Conservation (phyloP, 2,113 vertebrate genomes). For the Micromys minutus region DNA sequence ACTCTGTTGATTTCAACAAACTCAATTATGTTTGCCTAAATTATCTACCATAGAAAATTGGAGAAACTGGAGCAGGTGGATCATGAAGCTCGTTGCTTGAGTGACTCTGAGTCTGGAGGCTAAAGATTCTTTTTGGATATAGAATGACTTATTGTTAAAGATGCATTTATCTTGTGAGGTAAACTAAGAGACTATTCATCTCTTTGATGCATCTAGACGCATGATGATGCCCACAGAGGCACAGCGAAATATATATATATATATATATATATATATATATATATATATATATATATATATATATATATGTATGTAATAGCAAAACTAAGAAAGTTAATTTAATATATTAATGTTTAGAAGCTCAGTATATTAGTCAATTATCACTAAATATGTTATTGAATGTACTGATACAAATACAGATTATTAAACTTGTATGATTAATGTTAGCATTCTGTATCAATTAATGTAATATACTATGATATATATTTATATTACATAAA, state of each 20-base stretch:
- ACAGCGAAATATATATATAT: too few species aligned
- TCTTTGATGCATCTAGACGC: not conserved
- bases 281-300: too few species aligned
- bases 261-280: too few species aligned
- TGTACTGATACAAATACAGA: not conserved
- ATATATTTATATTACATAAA: not conserved
- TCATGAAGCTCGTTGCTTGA: not conserved
- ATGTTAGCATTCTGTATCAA: not conserved
- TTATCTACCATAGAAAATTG: not conserved
- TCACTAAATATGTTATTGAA: not conserved
- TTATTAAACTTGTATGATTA: not conserved
- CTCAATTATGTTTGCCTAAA: not conserved
- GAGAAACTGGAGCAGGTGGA: not conserved
- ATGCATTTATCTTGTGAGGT: not conserved
- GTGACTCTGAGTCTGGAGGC: not conserved
- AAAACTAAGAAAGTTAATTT: not conserved
- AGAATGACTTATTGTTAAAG: not conserved
- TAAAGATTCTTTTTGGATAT: not conserved
- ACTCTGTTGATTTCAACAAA: not conserved
- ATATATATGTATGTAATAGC: not conserved
- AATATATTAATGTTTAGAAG: not conserved
- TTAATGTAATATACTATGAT: not conserved
- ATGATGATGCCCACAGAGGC: fast-evolving
- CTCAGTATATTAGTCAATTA: not conserved
- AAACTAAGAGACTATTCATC: not conserved